Evolutionary conservation across 2,113 vertebrate species (phyloP), one percentile per base, ranked within the genome.

Genomic region (Alectura lathami): DNA sequence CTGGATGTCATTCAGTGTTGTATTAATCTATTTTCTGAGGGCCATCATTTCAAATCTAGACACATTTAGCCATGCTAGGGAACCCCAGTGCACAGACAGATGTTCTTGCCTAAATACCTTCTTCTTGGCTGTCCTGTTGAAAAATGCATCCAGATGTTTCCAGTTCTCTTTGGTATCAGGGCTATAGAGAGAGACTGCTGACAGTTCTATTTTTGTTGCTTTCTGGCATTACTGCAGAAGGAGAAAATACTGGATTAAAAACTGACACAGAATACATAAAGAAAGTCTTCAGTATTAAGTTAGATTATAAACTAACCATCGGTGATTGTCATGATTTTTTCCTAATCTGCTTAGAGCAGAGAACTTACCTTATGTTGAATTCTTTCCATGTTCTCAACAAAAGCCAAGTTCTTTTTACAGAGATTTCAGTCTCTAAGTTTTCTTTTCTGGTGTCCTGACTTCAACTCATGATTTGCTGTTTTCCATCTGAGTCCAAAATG

Each of bases 381-480:
- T 97, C 64, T 89, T 95, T 95, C 95, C 93, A 77, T 60, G 83
- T 91, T 93, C 83, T 96, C 88, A 78, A 78, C 72, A 90, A 86
- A 95, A 86, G 91, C 94, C 94, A 96, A 94, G 64, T 85, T 86
- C 42, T 89, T 95, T 83, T 70, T 74, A 81, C 85, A 83, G 72
- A 86, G 47, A 77, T 64, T 94, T 74, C 15, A 86, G 43, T 81
- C 79, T 94, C 72, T 79, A 75, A 77, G 54, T 82, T 93, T 92
- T 95, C 50, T 86, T 79, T 82, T 73, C 77, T 94, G 51, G 81
- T 96, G 95, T 96, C 95, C 96, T 95, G 91, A 95, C 82, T 97
- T 97, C 89, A 97, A 96, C 96, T 96, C 69, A 86, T 96, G 91
- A 83, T 96, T 93, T 94, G 83, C 89, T 70, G 9, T 94, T 93